Conservation (phyloP, 2,888 invertebrate species). For the Diabrotica balteata region DNA sequence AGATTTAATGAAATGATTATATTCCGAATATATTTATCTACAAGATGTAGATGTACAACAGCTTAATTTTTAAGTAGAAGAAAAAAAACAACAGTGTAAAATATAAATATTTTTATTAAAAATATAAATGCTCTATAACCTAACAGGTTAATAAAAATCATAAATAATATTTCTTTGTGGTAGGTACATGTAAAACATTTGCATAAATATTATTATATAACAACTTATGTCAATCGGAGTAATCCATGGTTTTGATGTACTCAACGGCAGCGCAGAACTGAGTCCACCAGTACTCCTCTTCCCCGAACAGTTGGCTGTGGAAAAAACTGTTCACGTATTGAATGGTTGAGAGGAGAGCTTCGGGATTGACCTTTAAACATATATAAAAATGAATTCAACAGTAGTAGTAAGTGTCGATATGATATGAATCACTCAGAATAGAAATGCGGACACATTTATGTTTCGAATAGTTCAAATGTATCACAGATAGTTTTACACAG, state of each 20-base stretch:
- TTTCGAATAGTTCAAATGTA: too few species aligned
- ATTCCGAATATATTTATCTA: too few species aligned
- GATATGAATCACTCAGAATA: too few species aligned
- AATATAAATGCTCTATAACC: slow-evolving; percentile 50
- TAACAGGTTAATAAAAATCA: slow-evolving; percentile 51
- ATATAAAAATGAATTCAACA: neutral
- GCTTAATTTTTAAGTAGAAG: too few species aligned
- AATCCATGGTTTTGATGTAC: slow-evolving; percentile 98
- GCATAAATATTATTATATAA: slow-evolving; percentile 40
- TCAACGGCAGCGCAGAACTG: slow-evolving; percentile 96
- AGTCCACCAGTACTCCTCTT: slow-evolving; percentile 98
- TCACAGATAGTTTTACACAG: too few species aligned
- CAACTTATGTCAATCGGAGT: slow-evolving; percentile 60
- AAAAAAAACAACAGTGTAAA: slow-evolving; percentile 7
- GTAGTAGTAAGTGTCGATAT: too few species aligned
- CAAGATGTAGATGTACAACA: too few species aligned
- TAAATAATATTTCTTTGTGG: slow-evolving; percentile 45
- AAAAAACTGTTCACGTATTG: slow-evolving; percentile 96
- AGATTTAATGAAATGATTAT: too few species aligned
- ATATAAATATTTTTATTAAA: slow-evolving; percentile 45
- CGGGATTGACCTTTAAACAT: slow-evolving; percentile 84
- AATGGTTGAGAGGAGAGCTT: slow-evolving; percentile 90
- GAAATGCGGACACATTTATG: too few species aligned
- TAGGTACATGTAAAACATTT: slow-evolving; percentile 43
- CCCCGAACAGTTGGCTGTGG: slow-evolving; percentile 81